Conservation (phyloP, 2,888 invertebrate species). For the Dascillus cervinus region DNA sequence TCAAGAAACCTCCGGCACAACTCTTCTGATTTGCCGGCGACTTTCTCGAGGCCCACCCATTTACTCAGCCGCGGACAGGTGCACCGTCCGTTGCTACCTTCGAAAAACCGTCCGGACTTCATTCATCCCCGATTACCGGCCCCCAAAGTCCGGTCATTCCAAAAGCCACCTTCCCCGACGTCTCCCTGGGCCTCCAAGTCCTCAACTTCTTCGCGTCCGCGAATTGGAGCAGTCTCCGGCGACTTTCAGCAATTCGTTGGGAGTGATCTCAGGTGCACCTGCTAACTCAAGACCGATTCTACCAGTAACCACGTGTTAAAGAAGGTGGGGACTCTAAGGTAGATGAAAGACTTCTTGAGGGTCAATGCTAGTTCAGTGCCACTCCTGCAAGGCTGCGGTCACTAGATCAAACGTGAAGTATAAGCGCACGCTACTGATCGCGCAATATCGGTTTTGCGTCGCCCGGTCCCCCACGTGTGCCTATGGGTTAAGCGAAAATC, state of each 20-base stretch:
- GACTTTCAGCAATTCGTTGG: too few species aligned
- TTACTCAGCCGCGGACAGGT: constrained; percentile 12
- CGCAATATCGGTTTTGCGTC: too few species aligned
- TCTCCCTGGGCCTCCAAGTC: too few species aligned
- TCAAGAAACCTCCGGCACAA: constrained; percentile 3
- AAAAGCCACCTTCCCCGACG: too few species aligned
- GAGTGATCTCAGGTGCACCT: constrained; percentile 19
- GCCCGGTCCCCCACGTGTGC: too few species aligned
- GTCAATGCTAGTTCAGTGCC: constrained; percentile 46
- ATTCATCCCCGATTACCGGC: too few species aligned
- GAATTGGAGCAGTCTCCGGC: too few species aligned
- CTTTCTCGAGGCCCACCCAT: constrained; percentile 13
- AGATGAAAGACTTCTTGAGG: constrained; percentile 39
- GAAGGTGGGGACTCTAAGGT: constrained; percentile 36
- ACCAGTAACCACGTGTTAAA: constrained; percentile 34
- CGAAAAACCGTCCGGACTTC: too few species aligned
- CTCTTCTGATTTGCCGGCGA: constrained; percentile 12
- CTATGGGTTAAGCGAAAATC: too few species aligned
- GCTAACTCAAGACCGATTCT: constrained; percentile 23
- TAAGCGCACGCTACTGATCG: constrained; percentile 25
- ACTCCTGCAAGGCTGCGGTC: constrained; percentile 43
- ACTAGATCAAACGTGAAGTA: constrained; percentile 32
- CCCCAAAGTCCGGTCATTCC: too few species aligned
- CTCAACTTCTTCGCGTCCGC: too few species aligned
- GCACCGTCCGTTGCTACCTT: too few species aligned